These are phyloP conservation scores for Chymomyza procnemis DNA, from an alignment of 2,888 invertebrate genomes.

Conservation along the genomic window DNA sequence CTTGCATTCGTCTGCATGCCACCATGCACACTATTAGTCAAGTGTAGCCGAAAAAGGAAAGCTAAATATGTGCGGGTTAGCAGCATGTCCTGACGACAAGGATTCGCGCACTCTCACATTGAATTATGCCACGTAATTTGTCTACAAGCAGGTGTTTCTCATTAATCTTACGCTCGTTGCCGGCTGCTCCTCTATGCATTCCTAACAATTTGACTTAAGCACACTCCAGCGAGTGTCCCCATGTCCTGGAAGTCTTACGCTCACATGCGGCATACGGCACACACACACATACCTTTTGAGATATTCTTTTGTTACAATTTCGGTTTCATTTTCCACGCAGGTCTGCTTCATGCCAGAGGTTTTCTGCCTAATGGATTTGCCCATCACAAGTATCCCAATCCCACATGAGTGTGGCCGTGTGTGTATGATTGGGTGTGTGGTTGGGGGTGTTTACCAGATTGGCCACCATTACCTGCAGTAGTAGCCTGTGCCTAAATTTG, in stretches of 20 bases:
- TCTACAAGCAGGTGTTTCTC: conserved; percentile 65
- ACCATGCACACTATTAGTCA: not conserved
- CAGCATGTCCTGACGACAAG: not conserved
- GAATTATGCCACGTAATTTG: conserved; percentile 68
- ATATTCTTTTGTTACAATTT: conserved; percentile 11
- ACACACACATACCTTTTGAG: not conserved
- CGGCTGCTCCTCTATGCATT: conserved; percentile 14
- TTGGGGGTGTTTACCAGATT: conserved; percentile 43
- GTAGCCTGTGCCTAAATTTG: conserved; percentile 4
- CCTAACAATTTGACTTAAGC: conserved; percentile 26
- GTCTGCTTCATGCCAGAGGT: conserved; percentile 17
- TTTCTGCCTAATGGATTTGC: conserved; percentile 65
- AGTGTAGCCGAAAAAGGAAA: not conserved
- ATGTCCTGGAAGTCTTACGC: conserved; percentile 29
- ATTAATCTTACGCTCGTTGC: conserved; percentile 57
- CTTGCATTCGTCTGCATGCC: not conserved
- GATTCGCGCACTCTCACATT: conserved; percentile 35
- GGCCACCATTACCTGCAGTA: conserved; percentile 58
- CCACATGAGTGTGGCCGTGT: not conserved
- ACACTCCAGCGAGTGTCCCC: conserved; percentile 7
- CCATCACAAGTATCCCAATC: conserved; percentile 29
- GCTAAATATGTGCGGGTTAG: not conserved
- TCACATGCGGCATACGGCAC: not conserved
- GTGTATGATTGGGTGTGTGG: no score
- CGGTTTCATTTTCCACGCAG: conserved; percentile 12